These are phyloP conservation scores for Nestor notabilis DNA, from an alignment of 2,113 vertebrate genomes.

Conservation along the genomic window DNA sequence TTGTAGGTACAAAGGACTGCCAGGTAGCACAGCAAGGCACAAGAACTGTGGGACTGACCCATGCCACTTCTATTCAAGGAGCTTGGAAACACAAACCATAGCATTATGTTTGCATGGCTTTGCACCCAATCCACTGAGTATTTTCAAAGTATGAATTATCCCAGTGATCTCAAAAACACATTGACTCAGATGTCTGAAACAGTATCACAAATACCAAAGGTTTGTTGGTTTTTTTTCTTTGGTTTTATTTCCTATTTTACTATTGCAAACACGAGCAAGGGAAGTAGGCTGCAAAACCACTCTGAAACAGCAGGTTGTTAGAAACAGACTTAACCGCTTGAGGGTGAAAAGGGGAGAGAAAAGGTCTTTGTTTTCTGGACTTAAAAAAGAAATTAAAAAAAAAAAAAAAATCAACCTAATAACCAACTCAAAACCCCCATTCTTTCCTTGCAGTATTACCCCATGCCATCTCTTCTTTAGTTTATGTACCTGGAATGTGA, in stretches of 20 bases:
- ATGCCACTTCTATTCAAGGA: not conserved
- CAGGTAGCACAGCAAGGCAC: not conserved
- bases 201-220: not conserved
- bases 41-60: not conserved
- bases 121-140: not conserved
- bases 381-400: too few species aligned
- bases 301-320: not conserved
- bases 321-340: not conserved
- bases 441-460: not conserved
- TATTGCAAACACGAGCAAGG: not conserved
- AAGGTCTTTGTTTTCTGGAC: not conserved
- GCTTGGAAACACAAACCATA: accelerated
- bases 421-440: not conserved
- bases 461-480: not conserved
- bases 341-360: not conserved
- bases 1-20: not conserved
- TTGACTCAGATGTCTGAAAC: not conserved
- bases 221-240: not conserved
- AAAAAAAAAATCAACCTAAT: not conserved
- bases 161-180: not conserved
- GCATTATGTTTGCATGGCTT: not conserved
- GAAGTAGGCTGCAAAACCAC: not conserved
- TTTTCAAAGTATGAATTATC: not conserved
- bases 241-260: not conserved
- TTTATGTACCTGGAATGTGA: not conserved